These are phyloP conservation scores for Sebastes steindachneri DNA, from an alignment of 2,797 vertebrate genomes.

Conservation along the genomic window DNA sequence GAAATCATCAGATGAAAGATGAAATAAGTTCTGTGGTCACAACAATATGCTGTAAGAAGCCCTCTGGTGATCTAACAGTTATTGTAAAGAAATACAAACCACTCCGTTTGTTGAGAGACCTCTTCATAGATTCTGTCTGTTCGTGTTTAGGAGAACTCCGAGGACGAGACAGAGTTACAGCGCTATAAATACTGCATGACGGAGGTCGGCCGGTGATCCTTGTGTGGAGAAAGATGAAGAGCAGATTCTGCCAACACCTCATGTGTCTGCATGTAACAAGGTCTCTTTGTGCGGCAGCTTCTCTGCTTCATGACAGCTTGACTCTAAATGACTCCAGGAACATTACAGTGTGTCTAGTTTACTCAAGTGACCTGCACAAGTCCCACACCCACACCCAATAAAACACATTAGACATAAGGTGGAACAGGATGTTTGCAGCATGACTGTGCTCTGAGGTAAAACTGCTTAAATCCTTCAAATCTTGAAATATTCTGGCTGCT, in stretches of 20 bases:
- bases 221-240: constrained; percentile 19
- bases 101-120: not conserved
- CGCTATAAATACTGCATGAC: not conserved
- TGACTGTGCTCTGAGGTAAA: not conserved
- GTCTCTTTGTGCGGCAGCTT: constrained; percentile 24
- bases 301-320: not conserved
- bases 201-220: not conserved
- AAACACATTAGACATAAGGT: constrained; percentile 9
- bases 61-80: not conserved
- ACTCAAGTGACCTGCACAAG: constrained; percentile 4
- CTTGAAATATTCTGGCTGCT: not conserved
- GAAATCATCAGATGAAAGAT: not conserved
- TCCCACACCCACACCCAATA: not conserved
- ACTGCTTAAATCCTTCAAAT: not conserved
- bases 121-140: not conserved
- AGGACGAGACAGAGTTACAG: not conserved
- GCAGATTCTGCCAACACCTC: constrained; percentile 14
- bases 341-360: constrained; percentile 9
- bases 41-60: not conserved
- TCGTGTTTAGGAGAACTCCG: not conserved
- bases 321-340: constrained; percentile 21
- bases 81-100: not conserved
- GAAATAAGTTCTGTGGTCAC: not conserved
- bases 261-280: not conserved
- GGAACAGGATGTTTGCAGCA: constrained; percentile 21